A percentile compares a stretch with the other conserved stretches of the same genome.
These are phyloP conservation scores for Colius striatus DNA, from an alignment of 2,113 vertebrate species.

Conservation along the genomic window DNA sequence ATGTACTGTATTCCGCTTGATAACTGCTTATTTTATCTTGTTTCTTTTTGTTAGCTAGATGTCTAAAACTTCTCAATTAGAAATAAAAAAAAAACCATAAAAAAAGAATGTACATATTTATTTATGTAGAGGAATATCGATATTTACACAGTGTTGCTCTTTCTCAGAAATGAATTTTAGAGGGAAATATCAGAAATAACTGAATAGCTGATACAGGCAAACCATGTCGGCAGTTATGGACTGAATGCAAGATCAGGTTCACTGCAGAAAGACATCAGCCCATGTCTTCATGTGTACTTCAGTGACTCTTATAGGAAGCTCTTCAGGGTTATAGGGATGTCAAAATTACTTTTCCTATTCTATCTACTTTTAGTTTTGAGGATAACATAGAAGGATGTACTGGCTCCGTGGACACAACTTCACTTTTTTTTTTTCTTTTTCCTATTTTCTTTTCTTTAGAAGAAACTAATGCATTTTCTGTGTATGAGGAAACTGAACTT, in stretches of 20 bases:
- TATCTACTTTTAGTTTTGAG: not conserved
- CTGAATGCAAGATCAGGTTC: not conserved
- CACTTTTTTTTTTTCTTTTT: not conserved
- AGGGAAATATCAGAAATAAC: not conserved
- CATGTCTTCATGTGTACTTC: not conserved
- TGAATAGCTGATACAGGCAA: not conserved
- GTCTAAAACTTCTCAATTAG: not conserved
- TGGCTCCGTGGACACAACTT: not conserved
- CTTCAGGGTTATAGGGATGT: not conserved
- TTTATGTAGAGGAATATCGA: not conserved
- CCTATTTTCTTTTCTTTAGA: not conserved
- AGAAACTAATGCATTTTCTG: slow-evolving; percentile 58
- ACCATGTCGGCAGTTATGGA: not conserved
- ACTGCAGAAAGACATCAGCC: not conserved
- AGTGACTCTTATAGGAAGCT: not conserved
- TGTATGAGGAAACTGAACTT: not conserved
- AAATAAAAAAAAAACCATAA: not conserved
- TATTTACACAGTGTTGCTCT: not conserved
- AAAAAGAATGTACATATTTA: not conserved
- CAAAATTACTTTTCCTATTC: not conserved
- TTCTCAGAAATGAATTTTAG: not conserved
- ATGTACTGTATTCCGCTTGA: not conserved
- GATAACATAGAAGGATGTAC: not conserved
- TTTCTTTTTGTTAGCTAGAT: not conserved
- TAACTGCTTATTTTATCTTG: not conserved